A percentile compares a stretch with the other conserved stretches of the same genome.
phyloP scores from a whole-genome alignment of 2,888 invertebrate species.

The Pseudococcus viburni region DNA sequence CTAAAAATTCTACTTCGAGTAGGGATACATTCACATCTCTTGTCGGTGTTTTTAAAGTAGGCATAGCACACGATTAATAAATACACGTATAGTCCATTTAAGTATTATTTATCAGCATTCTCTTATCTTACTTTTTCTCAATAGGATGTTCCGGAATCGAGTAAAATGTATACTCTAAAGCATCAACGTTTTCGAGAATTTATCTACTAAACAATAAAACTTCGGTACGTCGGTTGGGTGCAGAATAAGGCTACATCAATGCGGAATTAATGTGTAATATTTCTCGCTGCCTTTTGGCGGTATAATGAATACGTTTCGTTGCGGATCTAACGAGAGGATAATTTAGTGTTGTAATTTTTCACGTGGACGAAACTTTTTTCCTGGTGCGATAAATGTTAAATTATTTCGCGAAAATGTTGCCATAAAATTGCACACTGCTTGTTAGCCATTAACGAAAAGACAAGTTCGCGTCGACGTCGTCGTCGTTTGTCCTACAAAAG shows the following conservation, averaged over 20 bases:
- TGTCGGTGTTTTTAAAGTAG: not conserved
- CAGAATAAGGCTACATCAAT: not conserved
- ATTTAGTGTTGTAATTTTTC: conserved; percentile 12
- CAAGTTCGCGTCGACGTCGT: conserved; percentile 35
- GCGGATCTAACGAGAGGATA: conserved; percentile 28
- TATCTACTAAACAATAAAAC: not conserved
- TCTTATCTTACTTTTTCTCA: not conserved
- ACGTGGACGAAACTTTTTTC: conserved; percentile 46
- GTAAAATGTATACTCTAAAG: not conserved
- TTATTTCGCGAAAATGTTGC: conserved; percentile 40
- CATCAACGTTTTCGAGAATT: not conserved
- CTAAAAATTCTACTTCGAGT: too few relatives aligned
- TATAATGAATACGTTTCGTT: conserved; percentile 25
- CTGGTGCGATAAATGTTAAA: conserved; percentile 52
- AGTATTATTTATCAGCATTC: not conserved
- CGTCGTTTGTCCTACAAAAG: conserved; percentile 28
- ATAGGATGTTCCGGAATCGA: not conserved
- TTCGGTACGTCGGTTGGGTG: not conserved
- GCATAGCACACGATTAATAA: not conserved
- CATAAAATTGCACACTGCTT: conserved; percentile 35
- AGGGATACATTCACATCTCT: not conserved
- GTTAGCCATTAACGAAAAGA: conserved; percentile 46
- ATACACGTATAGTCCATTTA: not conserved
- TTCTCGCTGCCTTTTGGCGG: conserved; percentile 8
- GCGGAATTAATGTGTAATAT: not conserved